Percentiles rank a stretch among this genome's conserved stretches.
Evolutionary conservation across 2,113 vertebrate species (phyloP).

Genomic region (Ursus arctos): DNA sequence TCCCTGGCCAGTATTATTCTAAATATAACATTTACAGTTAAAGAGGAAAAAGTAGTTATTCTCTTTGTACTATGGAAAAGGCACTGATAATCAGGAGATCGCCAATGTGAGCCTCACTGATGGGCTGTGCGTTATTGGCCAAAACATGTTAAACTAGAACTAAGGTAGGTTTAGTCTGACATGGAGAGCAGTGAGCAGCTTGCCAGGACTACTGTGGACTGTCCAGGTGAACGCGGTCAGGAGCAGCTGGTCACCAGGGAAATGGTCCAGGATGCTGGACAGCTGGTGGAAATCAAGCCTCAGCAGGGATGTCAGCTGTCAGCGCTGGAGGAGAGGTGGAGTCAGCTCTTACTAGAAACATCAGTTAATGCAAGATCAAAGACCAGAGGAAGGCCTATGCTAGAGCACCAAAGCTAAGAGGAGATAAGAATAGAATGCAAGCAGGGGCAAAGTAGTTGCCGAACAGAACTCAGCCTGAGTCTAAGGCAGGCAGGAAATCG

Average conservation of each 20-base stretch:
- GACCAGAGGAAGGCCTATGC: background rate
- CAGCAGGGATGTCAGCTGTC: slow-evolving; percentile 52
- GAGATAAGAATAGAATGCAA: slow-evolving; percentile 26
- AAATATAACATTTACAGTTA: slow-evolving; percentile 34
- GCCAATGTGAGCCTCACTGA: background rate
- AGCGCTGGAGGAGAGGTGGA: background rate
- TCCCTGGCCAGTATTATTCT: slow-evolving; percentile 21
- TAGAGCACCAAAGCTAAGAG: background rate
- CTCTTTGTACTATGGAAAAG: background rate
- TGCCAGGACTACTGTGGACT: slow-evolving; percentile 25
- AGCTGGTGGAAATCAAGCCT: slow-evolving; percentile 57
- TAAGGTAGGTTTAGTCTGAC: background rate
- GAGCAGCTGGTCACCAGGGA: slow-evolving; percentile 12
- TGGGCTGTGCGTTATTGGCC: background rate
- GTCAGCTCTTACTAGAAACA: slow-evolving; percentile 34
- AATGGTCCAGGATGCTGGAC: slow-evolving; percentile 1
- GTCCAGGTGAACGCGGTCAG: slow-evolving; percentile 15
- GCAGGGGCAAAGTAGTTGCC: background rate
- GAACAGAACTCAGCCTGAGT: background rate
- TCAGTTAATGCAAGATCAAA: slow-evolving; percentile 58
- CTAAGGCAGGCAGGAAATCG: background rate
- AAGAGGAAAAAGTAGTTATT: background rate
- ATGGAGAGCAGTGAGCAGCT: background rate
- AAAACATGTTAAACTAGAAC: slow-evolving; percentile 28
- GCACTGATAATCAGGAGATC: background rate